Conservation (phyloP, 1,140 invertebrate species). For the Camponotus pennsylvanicus region DNA sequence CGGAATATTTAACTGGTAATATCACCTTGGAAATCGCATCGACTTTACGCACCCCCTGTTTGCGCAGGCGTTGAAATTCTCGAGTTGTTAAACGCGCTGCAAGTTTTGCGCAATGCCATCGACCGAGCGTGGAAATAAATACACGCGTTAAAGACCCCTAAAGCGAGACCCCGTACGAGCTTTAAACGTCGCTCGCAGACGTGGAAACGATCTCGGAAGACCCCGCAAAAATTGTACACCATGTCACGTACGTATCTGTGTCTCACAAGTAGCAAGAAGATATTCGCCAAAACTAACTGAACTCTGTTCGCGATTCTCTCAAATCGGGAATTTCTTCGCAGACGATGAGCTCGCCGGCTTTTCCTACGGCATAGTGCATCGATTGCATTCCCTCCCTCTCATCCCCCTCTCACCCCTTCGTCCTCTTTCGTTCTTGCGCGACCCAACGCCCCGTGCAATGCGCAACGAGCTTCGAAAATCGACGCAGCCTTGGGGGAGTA, state of each 20-base stretch:
- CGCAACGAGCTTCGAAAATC: conserved; percentile 60
- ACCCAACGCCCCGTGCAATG: conserved; percentile 38
- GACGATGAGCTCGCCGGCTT: conserved; percentile 5
- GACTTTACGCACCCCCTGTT: not conserved
- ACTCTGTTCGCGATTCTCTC: not conserved
- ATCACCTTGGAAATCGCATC: conserved; percentile 16
- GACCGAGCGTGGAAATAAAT: conserved; percentile 6
- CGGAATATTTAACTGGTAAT: conserved; percentile 1
- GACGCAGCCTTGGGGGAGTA: conserved; percentile 37
- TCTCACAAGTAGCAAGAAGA: not conserved
- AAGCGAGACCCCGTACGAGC: not conserved
- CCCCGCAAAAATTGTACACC: not conserved
- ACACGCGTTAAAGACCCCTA: not conserved
- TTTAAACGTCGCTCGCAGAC: not conserved
- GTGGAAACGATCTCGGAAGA: not conserved
- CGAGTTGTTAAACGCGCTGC: conserved; percentile 39
- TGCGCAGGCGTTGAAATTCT: conserved; percentile 1
- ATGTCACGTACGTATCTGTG: not conserved
- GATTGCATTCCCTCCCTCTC: conserved; percentile 31
- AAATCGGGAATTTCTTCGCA: conserved; percentile 32
- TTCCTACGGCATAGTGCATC: conserved; percentile 21
- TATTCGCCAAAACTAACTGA: conserved; percentile 13
- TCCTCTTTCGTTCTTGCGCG: conserved; percentile 17
- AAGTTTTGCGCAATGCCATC: not conserved
- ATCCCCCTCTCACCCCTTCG: not conserved